A percentile compares a stretch with the other conserved stretches of the same genome.
These are phyloP conservation scores for Amaurobius ferox DNA, from an alignment of 2,888 invertebrate genomes.

Conservation along the genomic window DNA sequence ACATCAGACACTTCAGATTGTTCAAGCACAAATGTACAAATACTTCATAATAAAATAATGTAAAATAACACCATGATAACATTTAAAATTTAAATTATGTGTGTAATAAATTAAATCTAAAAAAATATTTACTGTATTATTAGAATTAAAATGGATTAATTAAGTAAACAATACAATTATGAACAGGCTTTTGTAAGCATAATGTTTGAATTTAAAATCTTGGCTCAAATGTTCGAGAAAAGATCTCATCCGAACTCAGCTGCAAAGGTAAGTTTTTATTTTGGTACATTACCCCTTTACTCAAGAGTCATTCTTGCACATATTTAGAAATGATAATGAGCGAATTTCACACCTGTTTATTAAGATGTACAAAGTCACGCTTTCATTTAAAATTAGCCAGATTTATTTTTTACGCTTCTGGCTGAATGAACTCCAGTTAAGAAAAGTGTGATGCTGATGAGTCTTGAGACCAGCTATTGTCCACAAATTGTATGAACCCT, in stretches of 20 bases:
- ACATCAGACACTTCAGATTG: too few relatives aligned
- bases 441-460: conserved; percentile 34
- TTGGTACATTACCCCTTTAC: conserved; percentile 10
- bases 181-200: conserved; percentile 41
- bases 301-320: conserved; percentile 27
- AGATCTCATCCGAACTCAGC: conserved; percentile 20
- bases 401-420: conserved; percentile 14
- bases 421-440: conserved; percentile 49
- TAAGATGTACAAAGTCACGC: conserved; percentile 32
- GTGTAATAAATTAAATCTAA: too few relatives aligned
- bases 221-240: conserved; percentile 20
- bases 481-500: conserved; percentile 2
- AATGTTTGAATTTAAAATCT: conserved; percentile 15
- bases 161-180: too few relatives aligned
- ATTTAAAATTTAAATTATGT: too few relatives aligned
- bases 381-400: conserved; percentile 52
- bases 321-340: conserved; percentile 47
- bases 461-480: conserved; percentile 39
- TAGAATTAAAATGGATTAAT: too few relatives aligned
- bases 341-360: conserved; percentile 51
- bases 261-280: conserved; percentile 60
- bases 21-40: too few relatives aligned
- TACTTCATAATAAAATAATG: too few relatives aligned
- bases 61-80: too few relatives aligned
- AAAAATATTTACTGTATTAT: too few relatives aligned